Evolutionary conservation across 1,140 invertebrate species (phyloP).

Genomic region (Myzus persicae): DNA sequence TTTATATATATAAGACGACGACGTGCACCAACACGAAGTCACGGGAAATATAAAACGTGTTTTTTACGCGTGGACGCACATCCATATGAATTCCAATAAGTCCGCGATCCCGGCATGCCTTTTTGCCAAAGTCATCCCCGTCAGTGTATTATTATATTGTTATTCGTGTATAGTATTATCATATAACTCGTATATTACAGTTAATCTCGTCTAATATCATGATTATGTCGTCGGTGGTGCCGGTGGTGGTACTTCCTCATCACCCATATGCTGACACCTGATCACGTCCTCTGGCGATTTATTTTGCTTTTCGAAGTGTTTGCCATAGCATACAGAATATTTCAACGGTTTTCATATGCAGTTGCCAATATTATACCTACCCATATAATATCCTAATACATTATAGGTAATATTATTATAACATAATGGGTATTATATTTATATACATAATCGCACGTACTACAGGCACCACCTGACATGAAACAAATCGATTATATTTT

Average conservation of each 20-base stretch:
- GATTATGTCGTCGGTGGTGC: background rate
- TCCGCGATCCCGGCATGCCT: background rate
- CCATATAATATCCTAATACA: too few relatives aligned
- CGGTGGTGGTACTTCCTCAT: background rate
- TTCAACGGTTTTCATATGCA: background rate
- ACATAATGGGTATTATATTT: too few relatives aligned
- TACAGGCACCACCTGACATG: too few relatives aligned
- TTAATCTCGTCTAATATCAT: background rate
- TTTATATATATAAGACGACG: background rate
- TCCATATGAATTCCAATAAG: background rate
- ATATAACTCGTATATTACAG: too few relatives aligned
- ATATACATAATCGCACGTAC: too few relatives aligned
- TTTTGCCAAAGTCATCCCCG: background rate
- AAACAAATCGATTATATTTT: too few relatives aligned
- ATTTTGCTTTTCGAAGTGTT: background rate
- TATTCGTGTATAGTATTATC: background rate
- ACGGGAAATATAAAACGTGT: conserved; percentile 1
- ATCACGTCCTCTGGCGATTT: background rate
- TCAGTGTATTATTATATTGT: too few relatives aligned
- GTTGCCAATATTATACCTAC: background rate
- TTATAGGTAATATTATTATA: too few relatives aligned
- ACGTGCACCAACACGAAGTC: background rate
- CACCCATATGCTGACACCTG: background rate
- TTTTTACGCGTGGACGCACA: background rate
- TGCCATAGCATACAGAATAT: background rate